Conservation (phyloP, 2,797 vertebrate genomes). For the Siniperca undulata region DNA sequence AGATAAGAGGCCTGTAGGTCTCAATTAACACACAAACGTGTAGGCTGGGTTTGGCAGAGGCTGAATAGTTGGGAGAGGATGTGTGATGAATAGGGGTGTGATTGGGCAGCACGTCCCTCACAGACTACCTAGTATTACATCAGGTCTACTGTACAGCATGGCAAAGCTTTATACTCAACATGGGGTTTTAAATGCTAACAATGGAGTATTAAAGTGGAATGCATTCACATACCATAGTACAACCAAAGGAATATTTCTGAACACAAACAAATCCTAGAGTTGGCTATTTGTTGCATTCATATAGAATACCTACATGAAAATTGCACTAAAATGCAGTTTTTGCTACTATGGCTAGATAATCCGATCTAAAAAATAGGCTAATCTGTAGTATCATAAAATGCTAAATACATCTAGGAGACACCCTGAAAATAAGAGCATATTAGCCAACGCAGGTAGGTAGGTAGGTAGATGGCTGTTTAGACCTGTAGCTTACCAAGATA, state of each 20-base stretch:
- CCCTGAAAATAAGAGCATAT: neutral
- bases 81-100: conserved; percentile 14
- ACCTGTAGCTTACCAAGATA: conserved; percentile 40
- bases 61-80: conserved; percentile 21
- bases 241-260: neutral
- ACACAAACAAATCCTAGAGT: neutral
- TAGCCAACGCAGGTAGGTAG: neutral
- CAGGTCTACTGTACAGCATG: neutral
- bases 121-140: neutral
- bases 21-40: conserved; percentile 63
- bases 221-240: neutral
- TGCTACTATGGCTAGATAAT: neutral
- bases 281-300: neutral
- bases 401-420: neutral
- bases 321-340: neutral
- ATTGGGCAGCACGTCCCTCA: neutral
- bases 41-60: conserved; percentile 32
- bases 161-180: conserved; percentile 8
- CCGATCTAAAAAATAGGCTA: neutral
- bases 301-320: neutral
- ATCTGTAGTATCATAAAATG: neutral
- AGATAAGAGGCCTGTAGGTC: conserved; percentile 62
- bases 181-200: conserved; percentile 4
- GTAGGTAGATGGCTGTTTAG: conserved; percentile 41
- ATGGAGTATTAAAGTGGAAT: neutral